phyloP scores from a whole-genome alignment of 2,113 vertebrate species.

The Cephalopholis sonnerati region DNA sequence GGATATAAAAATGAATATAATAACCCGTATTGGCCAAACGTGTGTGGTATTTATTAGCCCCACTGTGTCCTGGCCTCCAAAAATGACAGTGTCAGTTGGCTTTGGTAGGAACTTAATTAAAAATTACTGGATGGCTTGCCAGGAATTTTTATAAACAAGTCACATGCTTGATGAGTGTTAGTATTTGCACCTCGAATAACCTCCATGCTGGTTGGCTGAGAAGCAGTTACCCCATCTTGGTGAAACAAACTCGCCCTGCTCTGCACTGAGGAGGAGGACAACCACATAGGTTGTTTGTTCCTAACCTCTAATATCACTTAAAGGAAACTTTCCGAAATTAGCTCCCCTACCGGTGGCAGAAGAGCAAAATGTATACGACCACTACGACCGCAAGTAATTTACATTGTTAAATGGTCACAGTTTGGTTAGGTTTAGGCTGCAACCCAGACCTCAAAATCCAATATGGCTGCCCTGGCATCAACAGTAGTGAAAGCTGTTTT shows the following conservation, averaged over 20 bases:
- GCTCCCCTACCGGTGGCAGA: too few relatives aligned
- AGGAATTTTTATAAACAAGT: neutral
- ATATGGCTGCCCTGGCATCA: too few relatives aligned
- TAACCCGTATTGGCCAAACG: neutral
- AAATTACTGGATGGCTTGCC: neutral
- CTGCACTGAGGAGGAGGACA: constrained; percentile 44
- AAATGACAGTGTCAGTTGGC: too few relatives aligned
- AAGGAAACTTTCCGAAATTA: too few relatives aligned
- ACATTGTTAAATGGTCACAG: too few relatives aligned
- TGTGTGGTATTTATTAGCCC: neutral
- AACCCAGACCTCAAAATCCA: too few relatives aligned
- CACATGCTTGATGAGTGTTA: constrained; percentile 30
- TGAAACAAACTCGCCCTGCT: constrained; percentile 58
- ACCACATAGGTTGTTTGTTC: too few relatives aligned
- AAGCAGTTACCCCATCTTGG: constrained; percentile 51
- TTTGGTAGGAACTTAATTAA: neutral
- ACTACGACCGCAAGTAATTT: too few relatives aligned
- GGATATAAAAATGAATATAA: neutral
- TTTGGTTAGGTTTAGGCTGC: too few relatives aligned
- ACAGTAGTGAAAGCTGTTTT: too few relatives aligned
- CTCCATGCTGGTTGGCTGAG: constrained; percentile 56
- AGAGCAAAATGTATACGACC: too few relatives aligned
- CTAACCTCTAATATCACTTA: too few relatives aligned
- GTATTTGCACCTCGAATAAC: neutral
- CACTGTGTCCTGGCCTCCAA: neutral